Evolutionary conservation across 1,140 invertebrate genomes (phyloP).

Genomic region (Lepeophtheirus salmonis): DNA sequence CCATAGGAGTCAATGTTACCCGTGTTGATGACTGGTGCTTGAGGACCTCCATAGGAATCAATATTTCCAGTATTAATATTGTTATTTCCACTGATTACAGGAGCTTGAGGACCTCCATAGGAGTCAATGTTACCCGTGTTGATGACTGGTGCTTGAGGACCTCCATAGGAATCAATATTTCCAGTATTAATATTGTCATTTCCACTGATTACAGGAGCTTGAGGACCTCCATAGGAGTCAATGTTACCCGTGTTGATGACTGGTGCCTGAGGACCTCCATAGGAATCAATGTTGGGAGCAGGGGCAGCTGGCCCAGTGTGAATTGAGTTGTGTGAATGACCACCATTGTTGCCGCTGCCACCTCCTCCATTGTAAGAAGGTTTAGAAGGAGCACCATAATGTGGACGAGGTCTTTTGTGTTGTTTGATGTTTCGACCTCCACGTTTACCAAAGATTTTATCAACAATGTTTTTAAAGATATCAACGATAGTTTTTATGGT

Average conservation of each 20-base stretch:
- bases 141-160: neutral
- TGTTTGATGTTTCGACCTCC: neutral
- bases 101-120: slow-evolving; percentile 9
- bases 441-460: neutral
- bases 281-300: slow-evolving; percentile 8
- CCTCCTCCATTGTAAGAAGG: neutral
- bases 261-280: slow-evolving; percentile 7
- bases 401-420: neutral
- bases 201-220: neutral
- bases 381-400: neutral
- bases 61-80: neutral
- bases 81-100: neutral
- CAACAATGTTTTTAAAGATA: neutral
- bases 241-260: neutral
- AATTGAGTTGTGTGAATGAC: neutral
- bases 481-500: neutral
- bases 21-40: neutral
- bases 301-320: no score
- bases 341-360: neutral
- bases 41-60: slow-evolving; percentile 14
- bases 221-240: neutral
- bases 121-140: neutral
- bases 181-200: neutral
- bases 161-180: neutral
- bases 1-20: no score